A percentile compares a stretch with the other conserved stretches of the same genome.
These are phyloP conservation scores for Copidosoma floridanum DNA, from an alignment of 1,140 invertebrate genomes.

Conservation along the genomic window DNA sequence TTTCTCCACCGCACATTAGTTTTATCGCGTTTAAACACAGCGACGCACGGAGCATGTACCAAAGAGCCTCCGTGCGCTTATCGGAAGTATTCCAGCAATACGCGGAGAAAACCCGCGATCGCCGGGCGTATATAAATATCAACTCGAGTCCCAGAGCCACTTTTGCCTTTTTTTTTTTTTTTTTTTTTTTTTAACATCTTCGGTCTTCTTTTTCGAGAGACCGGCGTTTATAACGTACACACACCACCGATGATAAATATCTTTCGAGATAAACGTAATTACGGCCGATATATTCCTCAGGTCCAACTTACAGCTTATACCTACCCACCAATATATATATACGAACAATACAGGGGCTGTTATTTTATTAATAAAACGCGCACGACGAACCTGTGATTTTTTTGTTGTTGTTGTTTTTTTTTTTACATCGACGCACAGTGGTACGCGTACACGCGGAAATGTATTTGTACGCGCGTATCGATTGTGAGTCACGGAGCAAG, in stretches of 20 bases:
- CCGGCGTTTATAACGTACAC: no score
- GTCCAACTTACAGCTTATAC: no score
- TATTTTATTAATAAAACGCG: conserved; percentile 23
- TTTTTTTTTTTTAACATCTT: no score
- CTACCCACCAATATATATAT: background rate
- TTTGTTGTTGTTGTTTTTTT: background rate
- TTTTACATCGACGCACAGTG: background rate
- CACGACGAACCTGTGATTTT: background rate
- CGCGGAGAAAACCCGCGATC: background rate
- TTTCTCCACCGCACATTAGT: no score
- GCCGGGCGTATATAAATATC: no score
- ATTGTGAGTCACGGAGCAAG: no score
- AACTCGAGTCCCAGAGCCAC: background rate
- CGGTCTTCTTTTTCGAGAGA: no score
- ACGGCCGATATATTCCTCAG: conserved; percentile 25
- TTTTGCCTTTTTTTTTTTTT: background rate
- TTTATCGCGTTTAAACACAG: no score
- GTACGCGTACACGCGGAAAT: background rate
- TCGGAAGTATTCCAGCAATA: background rate
- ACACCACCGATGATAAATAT: conserved; percentile 16
- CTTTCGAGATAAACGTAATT: conserved; percentile 31
- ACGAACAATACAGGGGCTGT: background rate
- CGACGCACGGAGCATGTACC: no score
- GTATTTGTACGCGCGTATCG: conserved; percentile 10
- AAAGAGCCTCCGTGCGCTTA: no score